phyloP scores from a whole-genome alignment of 2,113 vertebrate species.

The Microcebus lehilahytsara region DNA sequence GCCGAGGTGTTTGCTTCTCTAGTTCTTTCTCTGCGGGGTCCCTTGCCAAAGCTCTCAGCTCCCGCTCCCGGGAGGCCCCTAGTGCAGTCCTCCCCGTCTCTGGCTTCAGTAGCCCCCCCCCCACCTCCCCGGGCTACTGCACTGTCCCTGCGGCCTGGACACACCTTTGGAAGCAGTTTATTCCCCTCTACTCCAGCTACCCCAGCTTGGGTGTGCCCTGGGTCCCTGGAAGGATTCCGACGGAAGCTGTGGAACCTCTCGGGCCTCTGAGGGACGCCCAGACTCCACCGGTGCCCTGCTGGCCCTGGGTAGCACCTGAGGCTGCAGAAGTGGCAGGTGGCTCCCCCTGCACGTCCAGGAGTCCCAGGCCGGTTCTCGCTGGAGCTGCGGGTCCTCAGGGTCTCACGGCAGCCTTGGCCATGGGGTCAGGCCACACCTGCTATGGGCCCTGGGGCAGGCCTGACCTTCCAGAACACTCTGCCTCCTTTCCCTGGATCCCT shows the following conservation, averaged over 20 bases:
- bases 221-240: neutral
- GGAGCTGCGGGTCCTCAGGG: neutral
- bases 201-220: neutral
- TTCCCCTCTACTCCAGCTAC: neutral
- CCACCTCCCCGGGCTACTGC: no score
- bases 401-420: neutral
- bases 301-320: neutral
- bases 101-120: neutral
- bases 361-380: rapidly evolving
- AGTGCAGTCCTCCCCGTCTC: neutral
- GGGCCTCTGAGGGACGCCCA: rapidly evolving
- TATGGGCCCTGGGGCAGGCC: no score
- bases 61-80: neutral
- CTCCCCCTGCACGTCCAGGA: neutral
- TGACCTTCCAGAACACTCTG: neutral
- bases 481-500: neutral
- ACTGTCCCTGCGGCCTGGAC: neutral
- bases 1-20: neutral
- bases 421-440: rapidly evolving
- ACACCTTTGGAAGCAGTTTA: neutral
- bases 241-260: neutral
- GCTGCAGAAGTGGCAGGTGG: neutral
- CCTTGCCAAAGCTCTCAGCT: neutral
- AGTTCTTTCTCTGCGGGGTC: neutral
- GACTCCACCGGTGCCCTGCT: rapidly evolving